A percentile compares a stretch with the other conserved stretches of the same genome.
Evolutionary conservation across 2,888 invertebrate genomes (phyloP).

Genomic region (Macrophya alboannulata): DNA sequence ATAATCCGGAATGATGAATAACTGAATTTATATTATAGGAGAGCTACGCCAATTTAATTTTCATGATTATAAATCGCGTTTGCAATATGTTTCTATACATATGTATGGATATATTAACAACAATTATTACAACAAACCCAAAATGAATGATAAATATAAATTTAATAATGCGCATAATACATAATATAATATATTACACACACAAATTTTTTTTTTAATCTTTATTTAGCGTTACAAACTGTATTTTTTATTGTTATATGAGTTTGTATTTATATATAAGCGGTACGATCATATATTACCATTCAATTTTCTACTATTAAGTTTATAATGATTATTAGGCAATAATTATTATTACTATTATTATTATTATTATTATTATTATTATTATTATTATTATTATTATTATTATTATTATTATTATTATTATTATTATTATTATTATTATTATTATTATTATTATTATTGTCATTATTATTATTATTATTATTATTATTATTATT

Average conservation of each 20-base stretch:
- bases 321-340: constrained; percentile 73
- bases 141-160: constrained; percentile 43
- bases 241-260: constrained; percentile 66
- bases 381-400: constrained; percentile 76
- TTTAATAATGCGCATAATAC: constrained; percentile 9
- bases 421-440: constrained; percentile 69
- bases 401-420: constrained; percentile 71
- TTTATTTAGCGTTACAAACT: constrained; percentile 60
- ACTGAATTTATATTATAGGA: not conserved
- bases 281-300: constrained; percentile 48
- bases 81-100: constrained; percentile 44
- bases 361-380: constrained; percentile 53
- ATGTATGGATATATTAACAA: not conserved
- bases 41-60: not conserved
- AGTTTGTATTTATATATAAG: constrained; percentile 46
- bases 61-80: constrained; percentile 39
- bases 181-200: constrained; percentile 56
- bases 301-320: constrained; percentile 75
- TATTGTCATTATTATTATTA: constrained; percentile 65
- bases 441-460: constrained; percentile 73
- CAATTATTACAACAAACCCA: constrained; percentile 40
- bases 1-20: not conserved
- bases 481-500: constrained; percentile 60
- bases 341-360: constrained; percentile 67
- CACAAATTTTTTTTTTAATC: constrained; percentile 8